Conservation (phyloP, 2,797 vertebrate species). For the Malacoraja senta region DNA sequence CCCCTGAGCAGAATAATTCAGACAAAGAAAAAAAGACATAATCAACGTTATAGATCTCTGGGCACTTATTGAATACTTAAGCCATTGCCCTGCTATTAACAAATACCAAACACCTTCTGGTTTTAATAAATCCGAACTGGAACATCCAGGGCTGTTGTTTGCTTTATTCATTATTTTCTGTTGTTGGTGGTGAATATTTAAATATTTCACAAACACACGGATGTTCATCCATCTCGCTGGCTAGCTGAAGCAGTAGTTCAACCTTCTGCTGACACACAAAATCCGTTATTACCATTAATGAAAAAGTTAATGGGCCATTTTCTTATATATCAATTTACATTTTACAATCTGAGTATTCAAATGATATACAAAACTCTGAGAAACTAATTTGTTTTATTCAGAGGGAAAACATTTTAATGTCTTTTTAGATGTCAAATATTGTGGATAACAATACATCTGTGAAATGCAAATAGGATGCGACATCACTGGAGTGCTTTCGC, state of each 20-base stretch:
- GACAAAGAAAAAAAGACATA: background rate
- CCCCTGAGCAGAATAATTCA: background rate
- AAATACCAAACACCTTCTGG: background rate
- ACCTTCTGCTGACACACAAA: slow-evolving; percentile 76
- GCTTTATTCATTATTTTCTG: slow-evolving; percentile 7
- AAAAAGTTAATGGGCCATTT: slow-evolving; percentile 99
- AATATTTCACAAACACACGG: slow-evolving; percentile 9
- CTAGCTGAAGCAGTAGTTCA: slow-evolving; percentile 54
- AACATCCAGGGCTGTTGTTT: background rate
- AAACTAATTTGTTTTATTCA: slow-evolving; percentile 78
- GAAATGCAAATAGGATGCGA: slow-evolving; percentile 87
- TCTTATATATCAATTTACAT: slow-evolving; percentile 99
- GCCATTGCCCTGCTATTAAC: background rate
- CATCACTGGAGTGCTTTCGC: slow-evolving; percentile 48
- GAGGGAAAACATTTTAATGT: slow-evolving; percentile 94
- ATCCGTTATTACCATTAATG: slow-evolving; percentile 99
- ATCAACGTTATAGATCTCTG: background rate
- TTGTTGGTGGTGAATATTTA: slow-evolving; percentile 26
- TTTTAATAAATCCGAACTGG: background rate
- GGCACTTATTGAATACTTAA: background rate
- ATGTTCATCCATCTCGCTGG: slow-evolving; percentile 61
- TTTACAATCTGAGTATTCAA: slow-evolving; percentile 93
- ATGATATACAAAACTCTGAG: slow-evolving; percentile 86
- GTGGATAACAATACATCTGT: slow-evolving; percentile 95
- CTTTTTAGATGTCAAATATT: slow-evolving; percentile 94